Conservation (phyloP, 2,888 invertebrate genomes). For the Cantharis rustica region DNA sequence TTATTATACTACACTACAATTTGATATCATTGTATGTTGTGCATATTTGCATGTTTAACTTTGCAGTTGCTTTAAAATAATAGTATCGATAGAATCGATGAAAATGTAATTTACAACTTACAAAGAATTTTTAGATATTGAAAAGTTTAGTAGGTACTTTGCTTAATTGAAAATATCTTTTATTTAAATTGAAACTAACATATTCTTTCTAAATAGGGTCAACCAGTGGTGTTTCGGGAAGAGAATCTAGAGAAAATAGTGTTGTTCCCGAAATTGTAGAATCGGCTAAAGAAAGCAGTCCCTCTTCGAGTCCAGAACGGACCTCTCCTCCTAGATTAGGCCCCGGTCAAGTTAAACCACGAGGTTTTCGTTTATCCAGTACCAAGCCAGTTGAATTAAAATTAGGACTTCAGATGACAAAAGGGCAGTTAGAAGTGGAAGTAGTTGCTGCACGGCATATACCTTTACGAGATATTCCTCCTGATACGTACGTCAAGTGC, state of each 20-base stretch:
- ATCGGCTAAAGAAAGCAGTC: conserved; percentile 58
- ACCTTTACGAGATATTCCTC: conserved; percentile 70
- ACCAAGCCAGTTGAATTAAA: conserved; percentile 81
- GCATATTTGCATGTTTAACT: not conserved
- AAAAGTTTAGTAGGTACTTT: not conserved
- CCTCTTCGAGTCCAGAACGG: conserved; percentile 62
- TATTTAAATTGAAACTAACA: not conserved
- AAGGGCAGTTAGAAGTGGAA: conserved; percentile 91
- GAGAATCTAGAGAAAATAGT: conserved; percentile 61
- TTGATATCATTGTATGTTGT: not conserved
- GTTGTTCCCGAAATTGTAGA: conserved; percentile 61
- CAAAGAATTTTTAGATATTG: not conserved
- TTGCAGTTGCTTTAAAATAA: not conserved
- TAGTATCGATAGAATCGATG: not conserved
- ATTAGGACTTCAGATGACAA: conserved; percentile 85
- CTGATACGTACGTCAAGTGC: conserved; percentile 93
- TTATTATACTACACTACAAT: not conserved
- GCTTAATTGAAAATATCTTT: not conserved
- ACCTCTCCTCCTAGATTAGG: conserved; percentile 66
- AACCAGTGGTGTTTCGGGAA: conserved; percentile 50
- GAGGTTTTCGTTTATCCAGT: conserved; percentile 70
- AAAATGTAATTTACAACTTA: not conserved
- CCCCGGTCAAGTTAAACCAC: conserved; percentile 81
- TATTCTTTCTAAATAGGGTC: conserved; percentile 30
- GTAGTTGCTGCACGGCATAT: conserved; percentile 75